Percentiles rank a stretch among this genome's conserved stretches.
These are phyloP conservation scores for Drosophila sp. DNA, from an alignment of 1,140 invertebrate species.

Conservation along the genomic window DNA sequence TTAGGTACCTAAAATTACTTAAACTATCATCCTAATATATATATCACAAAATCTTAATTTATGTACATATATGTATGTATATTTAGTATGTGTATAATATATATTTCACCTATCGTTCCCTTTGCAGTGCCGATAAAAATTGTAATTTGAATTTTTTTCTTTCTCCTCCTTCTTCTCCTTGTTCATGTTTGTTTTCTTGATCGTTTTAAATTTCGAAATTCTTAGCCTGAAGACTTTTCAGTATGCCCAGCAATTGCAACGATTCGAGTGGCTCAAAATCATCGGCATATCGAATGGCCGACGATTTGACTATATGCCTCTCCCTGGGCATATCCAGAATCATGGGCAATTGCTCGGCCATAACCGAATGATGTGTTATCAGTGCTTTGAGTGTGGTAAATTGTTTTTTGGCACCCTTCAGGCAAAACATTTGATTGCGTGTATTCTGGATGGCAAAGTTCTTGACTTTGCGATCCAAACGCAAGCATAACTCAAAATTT, in stretches of 20 bases:
- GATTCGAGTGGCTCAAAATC: slow-evolving; percentile 77
- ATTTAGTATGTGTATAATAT: slow-evolving; percentile 57
- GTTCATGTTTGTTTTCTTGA: background rate
- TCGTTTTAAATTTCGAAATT: slow-evolving; percentile 57
- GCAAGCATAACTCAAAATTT: slow-evolving; percentile 61
- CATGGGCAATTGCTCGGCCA: slow-evolving; percentile 96
- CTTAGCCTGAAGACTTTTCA: slow-evolving; percentile 70
- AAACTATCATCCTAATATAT: slow-evolving; percentile 3
- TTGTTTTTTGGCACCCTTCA: slow-evolving; percentile 97
- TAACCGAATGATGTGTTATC: slow-evolving; percentile 96
- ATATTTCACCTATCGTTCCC: slow-evolving; percentile 76
- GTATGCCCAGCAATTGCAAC: slow-evolving; percentile 71
- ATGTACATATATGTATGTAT: slow-evolving; percentile 26
- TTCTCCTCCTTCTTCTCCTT: slow-evolving; percentile 7
- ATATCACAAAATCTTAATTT: slow-evolving; percentile 18
- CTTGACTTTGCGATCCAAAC: slow-evolving; percentile 66
- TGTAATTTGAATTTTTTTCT: slow-evolving; percentile 45
- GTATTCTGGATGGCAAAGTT: slow-evolving; percentile 58
- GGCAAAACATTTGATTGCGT: slow-evolving; percentile 64
- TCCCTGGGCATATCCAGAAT: slow-evolving; percentile 91
- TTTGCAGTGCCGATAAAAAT: slow-evolving; percentile 55
- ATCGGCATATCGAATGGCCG: slow-evolving; percentile 70
- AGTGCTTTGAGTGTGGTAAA: slow-evolving; percentile 94
- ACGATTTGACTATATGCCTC: slow-evolving; percentile 48
- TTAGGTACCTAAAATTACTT: background rate